Percentiles rank a stretch among this genome's conserved stretches.
Conservation (phyloP, 1,140 invertebrate species). For the Panulirus ornatus region DNA sequence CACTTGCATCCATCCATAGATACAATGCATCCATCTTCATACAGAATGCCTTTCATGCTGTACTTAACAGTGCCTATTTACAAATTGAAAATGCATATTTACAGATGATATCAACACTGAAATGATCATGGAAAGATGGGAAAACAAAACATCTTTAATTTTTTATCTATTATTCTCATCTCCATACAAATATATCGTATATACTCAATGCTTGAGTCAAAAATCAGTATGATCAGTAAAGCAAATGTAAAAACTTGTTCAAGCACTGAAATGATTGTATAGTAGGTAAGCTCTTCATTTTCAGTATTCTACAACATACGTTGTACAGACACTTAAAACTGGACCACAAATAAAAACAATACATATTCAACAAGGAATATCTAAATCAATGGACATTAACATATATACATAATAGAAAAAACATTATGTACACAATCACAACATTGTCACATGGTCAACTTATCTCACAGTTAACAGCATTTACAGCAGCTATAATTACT, state of each 20-base stretch:
- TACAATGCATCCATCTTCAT: neutral
- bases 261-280: slow-evolving; percentile 33
- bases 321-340: neutral
- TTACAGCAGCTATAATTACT: neutral
- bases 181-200: slow-evolving; percentile 25
- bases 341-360: neutral
- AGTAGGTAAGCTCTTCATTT: slow-evolving; percentile 23
- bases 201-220: neutral
- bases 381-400: neutral
- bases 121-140: neutral
- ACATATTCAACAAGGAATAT: neutral
- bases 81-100: neutral
- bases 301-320: neutral
- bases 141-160: neutral
- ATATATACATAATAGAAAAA: neutral
- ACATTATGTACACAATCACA: neutral
- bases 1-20: too few relatives aligned
- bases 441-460: neutral
- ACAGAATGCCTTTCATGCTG: neutral
- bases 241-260: neutral
- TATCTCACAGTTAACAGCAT: neutral
- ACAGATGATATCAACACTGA: neutral
- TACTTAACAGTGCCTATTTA: neutral
- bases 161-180: neutral
- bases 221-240: neutral